Evolutionary conservation across 2,113 vertebrate genomes (phyloP), one percentile per base, ranked within the genome.

Genomic region (Arizona elegans): DNA sequence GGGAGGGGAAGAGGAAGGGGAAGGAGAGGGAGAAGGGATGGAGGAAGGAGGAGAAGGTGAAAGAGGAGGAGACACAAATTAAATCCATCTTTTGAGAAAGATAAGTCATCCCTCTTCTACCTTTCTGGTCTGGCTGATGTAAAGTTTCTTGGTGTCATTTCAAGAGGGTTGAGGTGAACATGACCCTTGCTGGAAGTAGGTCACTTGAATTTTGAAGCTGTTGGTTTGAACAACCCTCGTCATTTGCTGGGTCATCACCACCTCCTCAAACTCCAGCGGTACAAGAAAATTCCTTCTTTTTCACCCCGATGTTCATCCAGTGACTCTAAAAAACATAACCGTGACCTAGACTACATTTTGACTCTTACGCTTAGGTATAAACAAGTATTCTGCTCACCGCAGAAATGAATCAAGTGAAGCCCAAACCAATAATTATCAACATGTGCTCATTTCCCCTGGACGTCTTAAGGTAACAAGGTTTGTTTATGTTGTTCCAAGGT

Each of bases 401-500:
- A 1, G 65, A 86, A 53, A 12, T 87, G 87, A 75, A 93, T 94
- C 70, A 58, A 38, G 43, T 24, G 58, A 50, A 94, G 90, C 0
- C 24, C n/a, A 91, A 87, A 90, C 26, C 29, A 0, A 29, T 58
- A 86, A 91, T 86, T 94, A 86, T 38, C 86, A 92, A 53, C 58
- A 89, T 53, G 11, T 29, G 24, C 43, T 87, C n/a, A 24, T 58
- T 70, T 93, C 70, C 12, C 26, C 26, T 23, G 10, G 0, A 13
- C 54, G 13, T 55, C 89, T 88, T 87, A 56, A 92, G 92, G 95
- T 90, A 65, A 90, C 9, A 26, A 93, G 54, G 87, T 81, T 95
- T 88, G 91, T 52, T 94, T 87, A 21, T 90, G 59, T 93, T 96
- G 93, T 55, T n/a, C 62, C 59, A 94, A 81, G 89, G 89, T 59